Evolutionary conservation across 2,797 vertebrate species (phyloP).

Genomic region (Decapterus maruadsi): DNA sequence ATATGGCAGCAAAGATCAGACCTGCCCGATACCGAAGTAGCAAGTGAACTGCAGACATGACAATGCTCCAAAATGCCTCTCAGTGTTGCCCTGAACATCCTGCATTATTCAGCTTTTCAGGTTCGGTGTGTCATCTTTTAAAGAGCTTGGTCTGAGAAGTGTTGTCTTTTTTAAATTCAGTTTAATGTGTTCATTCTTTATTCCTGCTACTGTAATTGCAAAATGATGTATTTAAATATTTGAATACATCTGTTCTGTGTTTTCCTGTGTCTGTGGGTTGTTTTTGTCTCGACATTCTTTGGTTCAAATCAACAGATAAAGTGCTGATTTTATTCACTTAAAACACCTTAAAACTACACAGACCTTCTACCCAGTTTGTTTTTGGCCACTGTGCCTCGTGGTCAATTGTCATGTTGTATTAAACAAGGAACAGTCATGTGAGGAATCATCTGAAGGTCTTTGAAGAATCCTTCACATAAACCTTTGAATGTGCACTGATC

Average conservation of each 20-base stretch:
- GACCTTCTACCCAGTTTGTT: constrained; percentile 11
- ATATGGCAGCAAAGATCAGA: constrained; percentile 40
- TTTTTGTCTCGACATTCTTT: not conserved
- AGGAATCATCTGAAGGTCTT: constrained; percentile 34
- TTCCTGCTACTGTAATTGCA: no score
- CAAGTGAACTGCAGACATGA: constrained; percentile 1
- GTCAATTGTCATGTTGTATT: constrained; percentile 50
- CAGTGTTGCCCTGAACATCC: not conserved
- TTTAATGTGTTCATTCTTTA: no score
- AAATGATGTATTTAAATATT: no score
- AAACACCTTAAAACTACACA: not conserved
- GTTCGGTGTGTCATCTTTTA: not conserved
- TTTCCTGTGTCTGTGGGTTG: not conserved
- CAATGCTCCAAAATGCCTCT: constrained; percentile 8
- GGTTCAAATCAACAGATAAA: constrained; percentile 18
- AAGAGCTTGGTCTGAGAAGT: not conserved
- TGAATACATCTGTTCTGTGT: no score
- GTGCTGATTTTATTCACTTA: not conserved
- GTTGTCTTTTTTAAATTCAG: not conserved
- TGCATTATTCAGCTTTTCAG: constrained; percentile 17
- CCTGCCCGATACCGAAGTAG: not conserved
- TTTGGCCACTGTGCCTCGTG: constrained; percentile 22
- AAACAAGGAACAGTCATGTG: constrained; percentile 20
- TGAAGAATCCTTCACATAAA: constrained; percentile 27
- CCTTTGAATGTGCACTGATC: constrained; percentile 39